Percentiles rank a stretch among this genome's conserved stretches.
These are phyloP conservation scores for Neoaliturus tenellus DNA, from an alignment of 2,888 invertebrate species.

Conservation along the genomic window DNA sequence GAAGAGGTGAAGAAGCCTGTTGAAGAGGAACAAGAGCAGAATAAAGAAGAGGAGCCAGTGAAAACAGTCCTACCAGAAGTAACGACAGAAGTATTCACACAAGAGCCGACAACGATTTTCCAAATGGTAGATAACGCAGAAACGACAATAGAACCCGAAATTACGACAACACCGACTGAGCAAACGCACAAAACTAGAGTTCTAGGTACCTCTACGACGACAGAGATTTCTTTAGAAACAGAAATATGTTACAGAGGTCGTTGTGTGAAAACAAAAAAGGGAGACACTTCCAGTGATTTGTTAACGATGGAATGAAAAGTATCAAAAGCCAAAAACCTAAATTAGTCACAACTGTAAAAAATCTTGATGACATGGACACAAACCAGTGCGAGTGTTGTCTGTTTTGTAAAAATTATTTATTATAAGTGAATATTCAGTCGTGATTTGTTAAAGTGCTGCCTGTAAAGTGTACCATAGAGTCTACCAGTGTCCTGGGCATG, in stretches of 20 bases:
- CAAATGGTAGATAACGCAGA: constrained; percentile 68
- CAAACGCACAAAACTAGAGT: constrained; percentile 70
- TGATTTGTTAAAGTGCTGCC: neutral
- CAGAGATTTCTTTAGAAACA: constrained; percentile 89
- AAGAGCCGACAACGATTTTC: constrained; percentile 42
- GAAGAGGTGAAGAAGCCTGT: constrained; percentile 9
- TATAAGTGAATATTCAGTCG: constrained; percentile 25
- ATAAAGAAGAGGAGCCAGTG: constrained; percentile 30
- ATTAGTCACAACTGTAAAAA: constrained; percentile 16
- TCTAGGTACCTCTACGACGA: constrained; percentile 86
- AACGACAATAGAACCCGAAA: constrained; percentile 69
- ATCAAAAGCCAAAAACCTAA: constrained; percentile 2
- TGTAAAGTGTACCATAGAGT: constrained; percentile 10
- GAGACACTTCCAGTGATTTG: constrained; percentile 60
- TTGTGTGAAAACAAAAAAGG: constrained; percentile 81
- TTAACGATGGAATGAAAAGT: constrained; percentile 59
- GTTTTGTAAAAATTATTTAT: constrained; percentile 47
- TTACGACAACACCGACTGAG: constrained; percentile 68
- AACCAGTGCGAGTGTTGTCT: constrained; percentile 27
- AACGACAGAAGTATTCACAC: constrained; percentile 48
- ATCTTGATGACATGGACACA: constrained; percentile 32
- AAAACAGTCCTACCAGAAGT: constrained; percentile 40
- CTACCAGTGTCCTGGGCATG: neutral
- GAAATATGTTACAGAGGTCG: constrained; percentile 92
- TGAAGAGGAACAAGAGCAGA: neutral